Percentiles rank a stretch among this genome's conserved stretches.
These are phyloP conservation scores for Argynnis bischoffii DNA, from an alignment of 2,888 invertebrate genomes.

Conservation along the genomic window DNA sequence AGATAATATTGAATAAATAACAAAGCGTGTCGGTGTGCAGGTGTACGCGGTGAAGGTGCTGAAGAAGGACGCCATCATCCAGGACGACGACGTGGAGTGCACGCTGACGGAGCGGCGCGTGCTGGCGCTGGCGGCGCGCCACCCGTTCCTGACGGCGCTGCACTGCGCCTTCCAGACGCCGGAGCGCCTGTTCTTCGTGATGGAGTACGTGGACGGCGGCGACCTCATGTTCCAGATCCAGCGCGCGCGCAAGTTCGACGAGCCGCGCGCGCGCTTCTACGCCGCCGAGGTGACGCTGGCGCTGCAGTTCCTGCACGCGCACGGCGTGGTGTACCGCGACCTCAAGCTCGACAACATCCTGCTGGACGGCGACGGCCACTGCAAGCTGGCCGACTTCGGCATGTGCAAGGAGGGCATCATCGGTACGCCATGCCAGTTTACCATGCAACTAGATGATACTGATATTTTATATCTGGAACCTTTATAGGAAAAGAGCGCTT, in stretches of 20 bases:
- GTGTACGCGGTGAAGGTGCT: constrained; percentile 94
- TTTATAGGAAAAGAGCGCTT: no score
- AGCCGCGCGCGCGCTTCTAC: constrained; percentile 94
- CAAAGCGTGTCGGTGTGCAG: constrained; percentile 48
- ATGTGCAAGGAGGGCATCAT: constrained; percentile 99
- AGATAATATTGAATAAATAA: no score
- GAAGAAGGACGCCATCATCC: constrained; percentile 98
- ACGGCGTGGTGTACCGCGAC: constrained; percentile 99
- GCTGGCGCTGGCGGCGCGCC: constrained; percentile 97
- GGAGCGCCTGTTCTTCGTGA: constrained; percentile 98
- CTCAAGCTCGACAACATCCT: constrained; percentile 99
- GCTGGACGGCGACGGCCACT: constrained; percentile 97
- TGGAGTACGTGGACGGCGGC: constrained; percentile 99
- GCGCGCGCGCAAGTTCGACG: constrained; percentile 98
- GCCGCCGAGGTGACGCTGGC: constrained; percentile 99
- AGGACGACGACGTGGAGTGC: constrained; percentile 99
- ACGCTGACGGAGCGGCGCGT: constrained; percentile 99
- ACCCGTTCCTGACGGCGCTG: constrained; percentile 98
- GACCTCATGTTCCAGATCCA: constrained; percentile 99
- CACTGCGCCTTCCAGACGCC: constrained; percentile 98
- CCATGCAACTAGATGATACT: no score
- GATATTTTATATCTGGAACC: no score
- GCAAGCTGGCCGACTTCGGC: constrained; percentile 97
- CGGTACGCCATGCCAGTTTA: no score
- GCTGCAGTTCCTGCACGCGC: constrained; percentile 96